Evolutionary conservation across 53 echinoderm and acorn worm species (phyloP).

Genomic region (Zoroaster sp.): DNA sequence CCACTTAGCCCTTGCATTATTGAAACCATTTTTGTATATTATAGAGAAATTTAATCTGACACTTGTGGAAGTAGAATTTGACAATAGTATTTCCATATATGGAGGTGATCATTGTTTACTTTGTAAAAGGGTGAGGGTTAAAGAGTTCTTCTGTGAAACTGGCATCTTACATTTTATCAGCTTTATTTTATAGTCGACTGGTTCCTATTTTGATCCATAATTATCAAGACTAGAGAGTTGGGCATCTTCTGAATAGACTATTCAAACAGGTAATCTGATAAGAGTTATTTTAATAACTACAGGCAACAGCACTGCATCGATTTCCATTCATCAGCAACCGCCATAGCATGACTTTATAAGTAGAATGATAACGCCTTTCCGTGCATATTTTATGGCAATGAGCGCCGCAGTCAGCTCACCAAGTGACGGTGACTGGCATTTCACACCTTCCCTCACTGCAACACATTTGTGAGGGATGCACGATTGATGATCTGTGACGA

Average conservation of each 20-base stretch:
- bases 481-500: conserved; percentile 31
- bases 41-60: no score
- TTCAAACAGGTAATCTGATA: neutral
- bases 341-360: neutral
- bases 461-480: conserved; percentile 2
- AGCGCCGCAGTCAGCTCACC: neutral
- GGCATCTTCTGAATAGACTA: neutral
- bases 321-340: neutral
- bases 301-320: conserved; percentile 5
- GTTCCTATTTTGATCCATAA: no score
- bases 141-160: no score
- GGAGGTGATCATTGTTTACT: no score
- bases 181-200: no score
- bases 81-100: no score
- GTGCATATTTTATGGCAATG: neutral
- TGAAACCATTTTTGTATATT: no score
- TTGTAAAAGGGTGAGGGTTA: no score
- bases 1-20: no score
- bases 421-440: neutral
- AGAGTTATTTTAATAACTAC: neutral
- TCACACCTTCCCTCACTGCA: neutral
- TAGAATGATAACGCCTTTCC: neutral
- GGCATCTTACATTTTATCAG: no score
- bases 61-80: no score
- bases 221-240: no score